Conservation (phyloP, 23 tunicate species). For the Trididemnum nubilum region DNA sequence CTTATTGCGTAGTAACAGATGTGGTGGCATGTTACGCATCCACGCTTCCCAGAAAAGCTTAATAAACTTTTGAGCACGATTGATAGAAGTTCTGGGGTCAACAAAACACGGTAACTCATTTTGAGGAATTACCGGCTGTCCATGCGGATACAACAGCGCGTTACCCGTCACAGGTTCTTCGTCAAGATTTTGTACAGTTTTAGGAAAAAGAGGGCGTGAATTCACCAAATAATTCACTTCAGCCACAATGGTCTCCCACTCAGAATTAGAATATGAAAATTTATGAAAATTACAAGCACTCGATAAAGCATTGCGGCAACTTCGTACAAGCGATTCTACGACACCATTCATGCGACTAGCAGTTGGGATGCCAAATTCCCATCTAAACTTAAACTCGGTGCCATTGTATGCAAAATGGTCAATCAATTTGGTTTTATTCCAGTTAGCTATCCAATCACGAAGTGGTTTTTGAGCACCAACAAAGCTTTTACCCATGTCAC, state of each 20-base stretch:
- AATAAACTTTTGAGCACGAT: background rate
- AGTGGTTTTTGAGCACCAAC: background rate
- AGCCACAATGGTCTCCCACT: background rate
- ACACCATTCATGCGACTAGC: background rate
- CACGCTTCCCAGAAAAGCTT: background rate
- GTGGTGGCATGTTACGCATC: background rate
- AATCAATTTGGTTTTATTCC: background rate
- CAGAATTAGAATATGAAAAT: background rate
- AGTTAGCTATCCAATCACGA: background rate
- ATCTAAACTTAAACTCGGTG: background rate
- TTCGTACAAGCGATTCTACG: background rate
- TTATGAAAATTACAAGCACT: background rate
- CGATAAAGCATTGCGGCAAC: background rate
- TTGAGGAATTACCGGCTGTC: background rate
- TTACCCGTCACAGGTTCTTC: background rate
- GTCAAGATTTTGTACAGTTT: background rate
- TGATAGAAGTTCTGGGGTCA: background rate
- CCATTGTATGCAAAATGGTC: background rate
- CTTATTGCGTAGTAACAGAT: background rate
- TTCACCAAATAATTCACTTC: background rate
- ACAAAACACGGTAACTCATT: background rate
- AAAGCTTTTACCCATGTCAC: background rate
- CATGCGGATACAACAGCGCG: background rate
- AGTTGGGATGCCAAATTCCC: background rate
- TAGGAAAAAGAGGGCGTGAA: too few species aligned